Evolutionary conservation across 2,888 invertebrate species (phyloP).

Genomic region (Nematopogon swammerdamellus): DNA sequence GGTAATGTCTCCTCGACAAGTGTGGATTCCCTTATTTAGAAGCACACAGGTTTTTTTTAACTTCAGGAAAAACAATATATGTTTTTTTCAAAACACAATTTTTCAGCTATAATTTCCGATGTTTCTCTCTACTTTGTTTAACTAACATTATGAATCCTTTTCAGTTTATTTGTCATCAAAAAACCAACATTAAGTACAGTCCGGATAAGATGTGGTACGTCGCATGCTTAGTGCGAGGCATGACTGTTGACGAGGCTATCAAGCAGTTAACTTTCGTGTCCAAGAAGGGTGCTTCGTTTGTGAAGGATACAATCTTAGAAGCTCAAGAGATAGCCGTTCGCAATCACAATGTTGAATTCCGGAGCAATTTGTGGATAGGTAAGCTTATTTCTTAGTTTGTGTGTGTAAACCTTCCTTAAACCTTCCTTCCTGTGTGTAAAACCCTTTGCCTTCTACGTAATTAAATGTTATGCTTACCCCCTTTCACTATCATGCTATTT

Average conservation of each 20-base stretch:
- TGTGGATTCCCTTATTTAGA: too few species aligned
- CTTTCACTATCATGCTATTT: too few species aligned
- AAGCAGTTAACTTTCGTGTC: constrained; percentile 82
- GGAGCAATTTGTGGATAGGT: constrained; percentile 94
- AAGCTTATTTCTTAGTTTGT: constrained; percentile 30
- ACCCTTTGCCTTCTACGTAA: too few species aligned
- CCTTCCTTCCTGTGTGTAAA: background rate
- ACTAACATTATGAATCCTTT: constrained; percentile 29
- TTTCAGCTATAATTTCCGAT: too few species aligned
- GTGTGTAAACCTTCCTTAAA: constrained; percentile 2
- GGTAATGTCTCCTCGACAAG: too few species aligned
- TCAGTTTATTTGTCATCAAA: constrained; percentile 86
- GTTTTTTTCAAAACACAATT: too few species aligned
- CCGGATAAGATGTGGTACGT: constrained; percentile 93
- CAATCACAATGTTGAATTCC: constrained; percentile 90
- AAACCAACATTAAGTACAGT: constrained; percentile 83
- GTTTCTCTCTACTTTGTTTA: too few species aligned
- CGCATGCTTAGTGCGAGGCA: constrained; percentile 81
- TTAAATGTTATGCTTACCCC: too few species aligned
- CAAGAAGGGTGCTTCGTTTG: constrained; percentile 73
- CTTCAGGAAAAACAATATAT: too few species aligned
- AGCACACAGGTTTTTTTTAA: too few species aligned
- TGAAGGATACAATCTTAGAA: constrained; percentile 78
- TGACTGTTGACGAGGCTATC: constrained; percentile 91
- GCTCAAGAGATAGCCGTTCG: constrained; percentile 85